These are phyloP conservation scores for Bombus waltoni DNA, from an alignment of 1,140 invertebrate species.

Conservation along the genomic window DNA sequence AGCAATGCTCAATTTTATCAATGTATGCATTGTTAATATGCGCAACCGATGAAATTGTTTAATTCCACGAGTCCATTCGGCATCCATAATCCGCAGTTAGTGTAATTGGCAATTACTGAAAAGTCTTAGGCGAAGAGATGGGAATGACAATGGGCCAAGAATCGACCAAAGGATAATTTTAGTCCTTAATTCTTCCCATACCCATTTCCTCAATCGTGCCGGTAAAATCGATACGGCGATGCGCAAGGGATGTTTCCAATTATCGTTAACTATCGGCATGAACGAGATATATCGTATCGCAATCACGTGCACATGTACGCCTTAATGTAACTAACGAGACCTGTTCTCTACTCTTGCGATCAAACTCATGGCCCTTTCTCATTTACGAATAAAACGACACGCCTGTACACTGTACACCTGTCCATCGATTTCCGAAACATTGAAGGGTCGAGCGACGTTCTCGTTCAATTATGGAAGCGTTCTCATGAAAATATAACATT, in stretches of 20 bases:
- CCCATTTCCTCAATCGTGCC: constrained; percentile 73
- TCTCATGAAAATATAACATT: not conserved
- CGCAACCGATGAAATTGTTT: not conserved
- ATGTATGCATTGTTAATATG: not conserved
- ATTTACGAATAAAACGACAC: constrained; percentile 38
- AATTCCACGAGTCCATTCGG: not conserved
- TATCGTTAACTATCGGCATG: constrained; percentile 72
- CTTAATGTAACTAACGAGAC: constrained; percentile 55
- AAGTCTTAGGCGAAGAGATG: constrained; percentile 29
- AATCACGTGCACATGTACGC: constrained; percentile 51
- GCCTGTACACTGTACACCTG: constrained; percentile 11
- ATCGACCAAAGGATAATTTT: constrained; percentile 71
- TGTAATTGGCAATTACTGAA: constrained; percentile 32
- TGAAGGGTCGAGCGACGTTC: not conserved
- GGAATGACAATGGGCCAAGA: constrained; percentile 64
- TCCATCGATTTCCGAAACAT: constrained; percentile 25
- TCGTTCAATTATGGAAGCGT: not conserved
- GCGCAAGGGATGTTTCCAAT: constrained; percentile 75
- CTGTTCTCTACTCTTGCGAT: constrained; percentile 17
- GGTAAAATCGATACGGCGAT: constrained; percentile 65
- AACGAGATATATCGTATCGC: constrained; percentile 65
- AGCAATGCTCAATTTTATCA: not conserved
- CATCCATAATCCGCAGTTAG: constrained; percentile 24
- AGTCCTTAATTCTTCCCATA: constrained; percentile 70
- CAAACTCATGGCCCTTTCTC: constrained; percentile 3